Percentiles rank a stretch among this genome's conserved stretches.
These are phyloP conservation scores for Lampropteryx suffumata DNA, from an alignment of 2,888 invertebrate genomes.

Conservation along the genomic window DNA sequence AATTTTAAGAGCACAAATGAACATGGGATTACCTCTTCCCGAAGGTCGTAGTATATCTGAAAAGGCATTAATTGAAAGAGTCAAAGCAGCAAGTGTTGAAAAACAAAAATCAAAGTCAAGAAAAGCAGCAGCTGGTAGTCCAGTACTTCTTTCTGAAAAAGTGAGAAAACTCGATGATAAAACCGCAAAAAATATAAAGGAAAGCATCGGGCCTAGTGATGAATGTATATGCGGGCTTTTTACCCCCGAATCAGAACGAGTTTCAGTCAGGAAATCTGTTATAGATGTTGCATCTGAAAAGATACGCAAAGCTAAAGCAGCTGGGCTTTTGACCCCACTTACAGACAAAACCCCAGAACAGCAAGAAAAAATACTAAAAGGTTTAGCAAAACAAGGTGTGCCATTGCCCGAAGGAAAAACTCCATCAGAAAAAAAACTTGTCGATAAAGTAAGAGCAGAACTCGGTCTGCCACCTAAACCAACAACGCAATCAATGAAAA, in stretches of 20 bases:
- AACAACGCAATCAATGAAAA: conserved; percentile 29
- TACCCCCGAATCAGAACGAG: conserved; percentile 31
- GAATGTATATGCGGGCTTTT: conserved; percentile 42
- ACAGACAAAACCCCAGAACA: conserved; percentile 36
- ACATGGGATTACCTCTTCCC: conserved; percentile 37
- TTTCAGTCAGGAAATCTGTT: conserved; percentile 4
- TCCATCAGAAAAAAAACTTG: conserved; percentile 40
- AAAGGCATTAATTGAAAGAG: conserved; percentile 26
- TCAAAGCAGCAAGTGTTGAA: conserved; percentile 18
- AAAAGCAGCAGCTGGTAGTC: conserved; percentile 24
- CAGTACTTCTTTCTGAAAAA: conserved; percentile 29
- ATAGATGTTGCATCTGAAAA: conserved; percentile 38
- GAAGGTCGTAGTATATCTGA: conserved; percentile 36
- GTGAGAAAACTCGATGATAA: conserved; percentile 21
- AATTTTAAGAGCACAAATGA: conserved; percentile 31
- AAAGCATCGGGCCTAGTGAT: conserved; percentile 40
- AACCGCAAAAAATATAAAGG: conserved; percentile 37
- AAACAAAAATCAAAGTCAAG: conserved; percentile 24
- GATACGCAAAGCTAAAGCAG: conserved; percentile 35
- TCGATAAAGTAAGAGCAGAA: conserved; percentile 34
- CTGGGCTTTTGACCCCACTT: conserved; percentile 37
- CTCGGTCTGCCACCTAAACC: conserved; percentile 33
- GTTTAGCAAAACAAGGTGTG: conserved; percentile 38
- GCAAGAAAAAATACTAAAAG: conserved; percentile 37
- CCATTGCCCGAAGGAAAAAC: conserved; percentile 46